These are phyloP conservation scores for Lasioglossum oenotherae DNA, from an alignment of 2,888 invertebrate species.

Conservation along the genomic window DNA sequence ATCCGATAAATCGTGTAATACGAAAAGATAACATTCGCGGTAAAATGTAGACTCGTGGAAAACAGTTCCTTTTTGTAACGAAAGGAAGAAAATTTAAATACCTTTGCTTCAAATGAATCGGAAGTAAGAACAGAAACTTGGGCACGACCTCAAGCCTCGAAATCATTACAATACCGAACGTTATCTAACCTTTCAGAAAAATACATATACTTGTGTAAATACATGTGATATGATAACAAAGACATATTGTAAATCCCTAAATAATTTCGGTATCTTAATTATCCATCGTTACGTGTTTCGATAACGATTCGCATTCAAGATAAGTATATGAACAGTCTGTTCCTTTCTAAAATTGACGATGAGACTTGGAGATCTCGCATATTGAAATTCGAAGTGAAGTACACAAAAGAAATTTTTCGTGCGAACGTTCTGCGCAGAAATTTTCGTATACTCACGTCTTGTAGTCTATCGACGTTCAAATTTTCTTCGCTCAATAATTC, in stretches of 20 bases:
- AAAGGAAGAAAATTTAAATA: background rate
- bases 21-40: background rate
- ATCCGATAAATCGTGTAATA: background rate
- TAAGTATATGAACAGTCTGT: background rate
- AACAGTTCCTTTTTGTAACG: background rate
- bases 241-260: too few relatives aligned
- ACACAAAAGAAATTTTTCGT: background rate
- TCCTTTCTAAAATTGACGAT: background rate
- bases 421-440: background rate
- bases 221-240: background rate
- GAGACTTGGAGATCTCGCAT: background rate
- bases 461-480: conserved; percentile 31
- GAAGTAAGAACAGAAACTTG: background rate
- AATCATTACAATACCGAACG: background rate
- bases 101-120: background rate
- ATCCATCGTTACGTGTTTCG: background rate
- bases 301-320: background rate
- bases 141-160: background rate
- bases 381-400: background rate
- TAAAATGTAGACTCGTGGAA: background rate
- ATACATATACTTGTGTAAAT: background rate
- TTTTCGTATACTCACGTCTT: conserved; percentile 50
- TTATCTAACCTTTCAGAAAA: conserved; percentile 31
- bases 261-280: background rate
- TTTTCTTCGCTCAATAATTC: conserved; percentile 37